Base-by-base conservation (phyloP, 2,113 vertebrate species). In the Pica pica region DNA sequence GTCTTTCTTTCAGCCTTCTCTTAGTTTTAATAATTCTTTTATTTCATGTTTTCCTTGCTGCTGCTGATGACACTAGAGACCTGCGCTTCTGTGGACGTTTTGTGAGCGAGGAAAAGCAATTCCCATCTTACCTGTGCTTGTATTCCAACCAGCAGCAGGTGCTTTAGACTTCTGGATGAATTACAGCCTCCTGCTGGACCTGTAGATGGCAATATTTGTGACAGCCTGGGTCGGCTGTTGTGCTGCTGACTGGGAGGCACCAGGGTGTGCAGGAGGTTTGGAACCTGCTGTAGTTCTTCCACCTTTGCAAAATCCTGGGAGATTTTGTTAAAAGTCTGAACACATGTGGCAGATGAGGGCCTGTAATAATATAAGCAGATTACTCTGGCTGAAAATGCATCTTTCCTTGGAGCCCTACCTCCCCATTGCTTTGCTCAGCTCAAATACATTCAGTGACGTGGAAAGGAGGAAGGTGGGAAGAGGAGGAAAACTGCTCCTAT, bases 91-190 rank as follows among this genome's bases (percentile, higher is more conserved):
- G 18, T 39, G 49, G 68, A 74, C 13, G 35, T 65, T 87, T 94
- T 91, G 64, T 80, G 84, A 65, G 88, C 81, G 82, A 61, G 86
- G n/a, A 81, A 50, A 31, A 61, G 33, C 87, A 88, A 57, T 73
- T 82, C 75, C 33, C 71, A 52, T 35, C 57, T 49, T 42, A 7
- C 31, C 57, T 42, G 22, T 7, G 21, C 20, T 2, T 10, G 3
- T 46, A 8, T 9, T 30, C 9, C 69, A 56, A 35, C 56, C 60
- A 94, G 70, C 59, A 86, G 88, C 79, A 57, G 81, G n/a, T 82
- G 91, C 69, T 90, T 87, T 27, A 18, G 67, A 6, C 27, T 28
- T 23, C 28, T 56, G 15, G 26, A 22, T 61, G 55, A 75, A 55
- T 56, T 46, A 35, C 15, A 59, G 56, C 28, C 71, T 56, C 14